These are phyloP conservation scores for Hassar affinis DNA, from an alignment of 2,113 vertebrate genomes.

Conservation along the genomic window DNA sequence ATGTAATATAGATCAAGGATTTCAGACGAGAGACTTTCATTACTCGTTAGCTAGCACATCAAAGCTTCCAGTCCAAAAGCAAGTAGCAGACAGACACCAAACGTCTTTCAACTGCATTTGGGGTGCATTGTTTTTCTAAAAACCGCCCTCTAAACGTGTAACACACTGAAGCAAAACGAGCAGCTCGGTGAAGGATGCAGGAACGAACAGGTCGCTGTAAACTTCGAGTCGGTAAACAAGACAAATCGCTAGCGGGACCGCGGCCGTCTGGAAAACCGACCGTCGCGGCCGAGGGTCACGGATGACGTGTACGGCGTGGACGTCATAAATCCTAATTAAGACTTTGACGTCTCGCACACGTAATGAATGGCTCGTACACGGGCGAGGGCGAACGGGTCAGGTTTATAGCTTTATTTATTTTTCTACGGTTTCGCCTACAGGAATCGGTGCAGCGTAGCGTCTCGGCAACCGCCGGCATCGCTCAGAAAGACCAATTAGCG, in stretches of 20 bases:
- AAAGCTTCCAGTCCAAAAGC: background rate
- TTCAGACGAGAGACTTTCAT: too few relatives aligned
- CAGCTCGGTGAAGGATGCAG: background rate
- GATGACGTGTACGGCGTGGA: background rate
- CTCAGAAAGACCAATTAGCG: background rate
- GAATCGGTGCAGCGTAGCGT: background rate
- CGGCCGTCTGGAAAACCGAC: constrained; percentile 26
- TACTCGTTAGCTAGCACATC: background rate
- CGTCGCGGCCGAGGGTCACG: constrained; percentile 5
- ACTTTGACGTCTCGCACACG: background rate
- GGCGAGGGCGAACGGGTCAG: background rate
- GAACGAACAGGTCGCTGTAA: background rate
- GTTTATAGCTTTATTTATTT: background rate
- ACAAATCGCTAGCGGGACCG: background rate
- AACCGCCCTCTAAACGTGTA: too few relatives aligned
- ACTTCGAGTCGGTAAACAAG: background rate
- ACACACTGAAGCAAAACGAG: background rate
- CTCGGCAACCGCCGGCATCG: background rate
- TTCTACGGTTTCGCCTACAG: background rate
- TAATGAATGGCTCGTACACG: constrained; percentile 22
- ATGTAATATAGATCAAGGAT: background rate
- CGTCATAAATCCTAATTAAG: constrained; percentile 42
- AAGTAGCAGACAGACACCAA: background rate
- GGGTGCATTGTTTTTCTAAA: background rate
- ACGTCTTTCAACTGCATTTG: background rate